Conservation (phyloP, 2,888 invertebrate species). For the Euphydryas editha region DNA sequence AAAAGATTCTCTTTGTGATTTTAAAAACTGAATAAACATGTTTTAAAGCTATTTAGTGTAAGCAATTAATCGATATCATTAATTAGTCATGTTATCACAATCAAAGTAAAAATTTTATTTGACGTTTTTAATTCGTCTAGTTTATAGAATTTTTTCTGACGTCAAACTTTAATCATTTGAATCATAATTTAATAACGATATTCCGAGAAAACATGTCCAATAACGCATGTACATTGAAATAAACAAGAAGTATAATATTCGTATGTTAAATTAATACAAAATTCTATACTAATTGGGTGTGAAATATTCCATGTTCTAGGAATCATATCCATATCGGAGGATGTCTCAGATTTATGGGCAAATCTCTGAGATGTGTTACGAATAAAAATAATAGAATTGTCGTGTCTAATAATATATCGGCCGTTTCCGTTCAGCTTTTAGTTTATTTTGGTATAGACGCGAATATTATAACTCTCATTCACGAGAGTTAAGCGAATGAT, state of each 20-base stretch:
- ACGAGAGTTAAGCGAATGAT: slow-evolving; percentile 54
- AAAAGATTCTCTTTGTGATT: slow-evolving; percentile 28
- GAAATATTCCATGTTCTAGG: slow-evolving; percentile 66
- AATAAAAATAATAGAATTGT: slow-evolving; percentile 84
- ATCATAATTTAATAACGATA: slow-evolving; percentile 2
- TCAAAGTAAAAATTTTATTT: background rate
- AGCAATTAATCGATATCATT: slow-evolving; percentile 1
- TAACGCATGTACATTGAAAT: background rate
- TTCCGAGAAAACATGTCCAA: background rate
- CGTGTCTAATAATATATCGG: slow-evolving; percentile 81
- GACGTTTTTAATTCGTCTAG: background rate
- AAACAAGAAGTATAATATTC: background rate
- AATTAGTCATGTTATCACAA: background rate
- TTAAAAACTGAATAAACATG: slow-evolving; percentile 26
- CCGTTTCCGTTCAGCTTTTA: slow-evolving; percentile 79
- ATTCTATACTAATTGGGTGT: slow-evolving; percentile 64
- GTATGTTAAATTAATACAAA: slow-evolving; percentile 14
- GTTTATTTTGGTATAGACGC: slow-evolving; percentile 80
- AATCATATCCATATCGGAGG: slow-evolving; percentile 61
- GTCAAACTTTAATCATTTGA: background rate
- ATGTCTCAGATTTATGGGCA: slow-evolving; percentile 74
- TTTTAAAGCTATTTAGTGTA: slow-evolving; percentile 25
- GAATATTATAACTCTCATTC: slow-evolving; percentile 80
- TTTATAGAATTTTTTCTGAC: background rate
- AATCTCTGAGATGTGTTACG: slow-evolving; percentile 80